These are phyloP conservation scores for Thymelicus sylvestris DNA, from an alignment of 2,888 invertebrate species.

Conservation along the genomic window DNA sequence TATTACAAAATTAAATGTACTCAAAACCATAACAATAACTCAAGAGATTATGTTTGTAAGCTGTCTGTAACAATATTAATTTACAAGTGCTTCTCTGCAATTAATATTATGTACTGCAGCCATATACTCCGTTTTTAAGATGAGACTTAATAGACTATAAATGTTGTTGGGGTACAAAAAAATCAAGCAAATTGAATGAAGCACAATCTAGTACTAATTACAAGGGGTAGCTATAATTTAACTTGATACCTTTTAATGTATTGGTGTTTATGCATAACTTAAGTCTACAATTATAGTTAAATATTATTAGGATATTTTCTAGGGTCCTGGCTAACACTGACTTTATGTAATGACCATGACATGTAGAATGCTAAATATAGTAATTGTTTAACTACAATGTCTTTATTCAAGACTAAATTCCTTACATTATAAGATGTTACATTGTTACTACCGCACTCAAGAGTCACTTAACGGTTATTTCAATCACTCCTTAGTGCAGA, in stretches of 20 bases:
- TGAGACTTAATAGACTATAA: no score
- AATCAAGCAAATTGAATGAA: constrained; percentile 9
- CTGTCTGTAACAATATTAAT: neutral
- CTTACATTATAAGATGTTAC: constrained; percentile 2
- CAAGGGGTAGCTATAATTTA: constrained; percentile 13
- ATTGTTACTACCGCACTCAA: neutral
- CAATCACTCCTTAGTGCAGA: no score
- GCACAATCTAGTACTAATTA: constrained; percentile 15
- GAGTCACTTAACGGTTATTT: no score
- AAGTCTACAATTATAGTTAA: constrained; percentile 1
- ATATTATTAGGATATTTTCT: constrained; percentile 8
- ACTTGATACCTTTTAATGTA: neutral
- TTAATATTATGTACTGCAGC: neutral
- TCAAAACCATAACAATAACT: constrained; percentile 26
- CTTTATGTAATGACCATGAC: neutral
- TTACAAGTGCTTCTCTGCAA: neutral
- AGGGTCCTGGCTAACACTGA: neutral
- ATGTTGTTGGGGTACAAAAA: neutral
- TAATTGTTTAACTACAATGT: neutral
- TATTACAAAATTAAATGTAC: constrained; percentile 50
- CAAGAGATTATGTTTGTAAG: neutral
- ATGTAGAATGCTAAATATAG: constrained; percentile 6
- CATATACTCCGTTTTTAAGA: neutral
- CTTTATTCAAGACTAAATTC: neutral
- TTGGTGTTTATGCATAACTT: constrained; percentile 6